Conservation (phyloP, 2,113 vertebrate species). For the Corynorhinus townsendii region DNA sequence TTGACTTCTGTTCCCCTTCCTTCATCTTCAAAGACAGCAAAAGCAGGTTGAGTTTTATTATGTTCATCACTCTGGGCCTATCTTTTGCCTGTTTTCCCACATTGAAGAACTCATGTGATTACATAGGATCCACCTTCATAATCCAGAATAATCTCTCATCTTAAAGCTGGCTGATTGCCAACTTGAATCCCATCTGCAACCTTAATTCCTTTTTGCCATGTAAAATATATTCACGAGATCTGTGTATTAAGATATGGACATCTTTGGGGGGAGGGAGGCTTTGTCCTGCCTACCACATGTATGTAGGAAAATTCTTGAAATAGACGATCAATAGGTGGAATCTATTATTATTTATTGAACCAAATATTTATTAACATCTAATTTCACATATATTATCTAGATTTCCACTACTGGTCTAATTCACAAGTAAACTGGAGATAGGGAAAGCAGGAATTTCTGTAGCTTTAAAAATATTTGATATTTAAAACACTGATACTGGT, state of each 20-base stretch:
- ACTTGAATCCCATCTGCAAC: neutral
- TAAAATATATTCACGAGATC: neutral
- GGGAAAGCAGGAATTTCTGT: neutral
- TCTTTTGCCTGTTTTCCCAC: neutral
- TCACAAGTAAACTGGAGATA: neutral
- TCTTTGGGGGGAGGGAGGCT: neutral
- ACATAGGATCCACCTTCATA: neutral
- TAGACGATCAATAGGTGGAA: neutral
- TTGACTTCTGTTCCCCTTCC: neutral
- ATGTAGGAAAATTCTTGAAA: neutral
- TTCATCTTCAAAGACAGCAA: neutral
- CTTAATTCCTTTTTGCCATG: neutral
- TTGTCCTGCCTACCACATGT: neutral
- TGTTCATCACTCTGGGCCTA: neutral
- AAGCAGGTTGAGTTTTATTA: neutral
- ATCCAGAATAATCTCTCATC: neutral
- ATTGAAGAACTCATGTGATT: neutral
- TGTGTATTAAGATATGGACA: neutral
- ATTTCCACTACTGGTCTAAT: neutral
- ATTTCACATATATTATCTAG: neutral
- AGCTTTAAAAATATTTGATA: neutral
- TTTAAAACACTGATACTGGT: neutral
- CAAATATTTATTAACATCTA: neutral
- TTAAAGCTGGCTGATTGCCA: neutral
- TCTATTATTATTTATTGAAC: neutral